Conservation (phyloP, 2,113 vertebrate genomes). For the Bos javanicus region DNA sequence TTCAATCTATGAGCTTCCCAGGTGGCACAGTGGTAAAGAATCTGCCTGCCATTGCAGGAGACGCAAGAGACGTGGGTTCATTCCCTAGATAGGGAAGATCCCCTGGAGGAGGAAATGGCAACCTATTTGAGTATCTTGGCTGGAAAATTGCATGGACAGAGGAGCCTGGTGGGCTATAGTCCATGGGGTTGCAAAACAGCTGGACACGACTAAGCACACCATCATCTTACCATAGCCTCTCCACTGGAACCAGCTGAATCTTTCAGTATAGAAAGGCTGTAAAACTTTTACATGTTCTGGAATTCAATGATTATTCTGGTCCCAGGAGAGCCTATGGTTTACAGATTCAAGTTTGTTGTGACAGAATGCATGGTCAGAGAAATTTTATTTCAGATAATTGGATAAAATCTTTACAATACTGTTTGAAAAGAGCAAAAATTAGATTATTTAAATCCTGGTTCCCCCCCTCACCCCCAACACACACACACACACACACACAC, state of each 20-base stretch:
- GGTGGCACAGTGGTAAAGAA: not conserved
- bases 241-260: not conserved
- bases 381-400: not conserved
- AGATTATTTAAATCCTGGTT: not conserved
- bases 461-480: not conserved
- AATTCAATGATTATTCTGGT: not conserved
- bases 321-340: not conserved
- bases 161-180: not conserved
- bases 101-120: not conserved
- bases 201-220: not conserved
- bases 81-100: not conserved
- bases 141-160: not conserved
- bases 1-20: not conserved
- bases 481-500: not conserved
- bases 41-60: not conserved
- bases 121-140: not conserved
- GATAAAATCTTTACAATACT: not conserved
- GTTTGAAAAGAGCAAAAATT: not conserved
- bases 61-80: not conserved
- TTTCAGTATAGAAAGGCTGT: not conserved
- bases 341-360: not conserved
- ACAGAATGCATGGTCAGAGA: not conserved
- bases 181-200: not conserved
- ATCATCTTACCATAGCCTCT: not conserved
- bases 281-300: not conserved